phyloP scores from a whole-genome alignment of 2,797 vertebrate genomes.

The Naso thynnoides region DNA sequence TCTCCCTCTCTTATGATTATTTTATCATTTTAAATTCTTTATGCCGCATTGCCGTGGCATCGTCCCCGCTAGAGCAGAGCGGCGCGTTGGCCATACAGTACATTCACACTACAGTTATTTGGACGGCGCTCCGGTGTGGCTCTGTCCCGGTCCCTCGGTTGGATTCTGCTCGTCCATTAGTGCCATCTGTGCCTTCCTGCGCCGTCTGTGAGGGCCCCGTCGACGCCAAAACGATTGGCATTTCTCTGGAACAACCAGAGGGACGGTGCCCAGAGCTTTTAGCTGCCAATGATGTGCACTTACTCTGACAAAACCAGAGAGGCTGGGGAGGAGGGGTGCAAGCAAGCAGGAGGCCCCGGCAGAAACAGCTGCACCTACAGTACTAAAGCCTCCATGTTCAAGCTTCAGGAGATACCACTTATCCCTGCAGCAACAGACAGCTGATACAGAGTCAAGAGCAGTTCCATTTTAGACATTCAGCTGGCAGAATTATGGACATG shows the following conservation, averaged over 20 bases:
- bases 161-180: conserved; percentile 99
- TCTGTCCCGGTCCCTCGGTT: conserved; percentile 93
- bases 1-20: conserved; percentile 78
- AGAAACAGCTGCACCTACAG: conserved; percentile 85
- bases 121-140: conserved; percentile 91
- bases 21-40: conserved; percentile 83
- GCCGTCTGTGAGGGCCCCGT: conserved; percentile 94
- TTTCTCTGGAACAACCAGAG: conserved; percentile 92
- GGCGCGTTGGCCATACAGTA: conserved; percentile 73
- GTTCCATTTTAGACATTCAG: not conserved
- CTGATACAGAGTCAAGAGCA: conserved; percentile 57
- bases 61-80: conserved; percentile 70
- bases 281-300: conserved; percentile 87
- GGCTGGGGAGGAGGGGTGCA: conserved; percentile 26
- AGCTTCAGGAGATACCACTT: conserved; percentile 59
- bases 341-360: conserved; percentile 61
- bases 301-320: conserved; percentile 78
- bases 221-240: conserved; percentile 96
- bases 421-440: conserved; percentile 55
- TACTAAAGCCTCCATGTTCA: conserved; percentile 45
- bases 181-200: conserved; percentile 97
- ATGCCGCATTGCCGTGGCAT: conserved; percentile 79
- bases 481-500: not conserved
- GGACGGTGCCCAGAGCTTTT: conserved; percentile 84
- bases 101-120: conserved; percentile 93